Evolutionary conservation across 2,797 vertebrate genomes (phyloP).

Genomic region (Mus spretus): DNA sequence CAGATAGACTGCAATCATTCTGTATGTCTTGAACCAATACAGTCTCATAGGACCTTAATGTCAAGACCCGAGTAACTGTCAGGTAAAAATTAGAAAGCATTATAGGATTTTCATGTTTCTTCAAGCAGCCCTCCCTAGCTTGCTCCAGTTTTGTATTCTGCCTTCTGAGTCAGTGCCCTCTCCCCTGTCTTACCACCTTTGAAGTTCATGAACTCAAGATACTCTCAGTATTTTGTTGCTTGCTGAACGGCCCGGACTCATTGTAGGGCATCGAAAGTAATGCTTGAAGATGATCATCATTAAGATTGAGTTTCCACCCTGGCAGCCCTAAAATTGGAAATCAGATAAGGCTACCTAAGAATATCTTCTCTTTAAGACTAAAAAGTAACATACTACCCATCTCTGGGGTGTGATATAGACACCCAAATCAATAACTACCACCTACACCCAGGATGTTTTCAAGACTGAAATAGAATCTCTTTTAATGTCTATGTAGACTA

Average conservation of each 20-base stretch:
- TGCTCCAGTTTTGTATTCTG: neutral
- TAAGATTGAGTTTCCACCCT: conserved; percentile 56
- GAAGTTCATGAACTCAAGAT: neutral
- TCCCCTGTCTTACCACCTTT: neutral
- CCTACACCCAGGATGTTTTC: neutral
- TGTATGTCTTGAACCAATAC: neutral
- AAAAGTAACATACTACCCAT: conserved; percentile 27
- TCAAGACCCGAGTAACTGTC: neutral
- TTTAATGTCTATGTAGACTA: neutral
- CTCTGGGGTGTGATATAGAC: neutral
- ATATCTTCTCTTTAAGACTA: conserved; percentile 48
- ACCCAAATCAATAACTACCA: conserved; percentile 33
- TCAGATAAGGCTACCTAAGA: neutral
- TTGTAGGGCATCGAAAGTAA: conserved; percentile 23
- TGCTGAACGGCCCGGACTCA: neutral
- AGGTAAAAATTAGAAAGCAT: neutral
- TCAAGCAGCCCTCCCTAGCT: neutral
- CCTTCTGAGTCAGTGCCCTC: neutral
- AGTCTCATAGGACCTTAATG: neutral
- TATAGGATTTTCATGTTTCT: neutral
- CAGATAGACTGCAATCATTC: neutral
- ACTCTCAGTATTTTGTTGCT: neutral
- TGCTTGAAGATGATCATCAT: conserved; percentile 40
- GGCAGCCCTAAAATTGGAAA: conserved; percentile 54
- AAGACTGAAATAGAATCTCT: conserved; percentile 60